Evolutionary conservation across 2,888 invertebrate species (phyloP).

Genomic region (Lamellibrachia columna): DNA sequence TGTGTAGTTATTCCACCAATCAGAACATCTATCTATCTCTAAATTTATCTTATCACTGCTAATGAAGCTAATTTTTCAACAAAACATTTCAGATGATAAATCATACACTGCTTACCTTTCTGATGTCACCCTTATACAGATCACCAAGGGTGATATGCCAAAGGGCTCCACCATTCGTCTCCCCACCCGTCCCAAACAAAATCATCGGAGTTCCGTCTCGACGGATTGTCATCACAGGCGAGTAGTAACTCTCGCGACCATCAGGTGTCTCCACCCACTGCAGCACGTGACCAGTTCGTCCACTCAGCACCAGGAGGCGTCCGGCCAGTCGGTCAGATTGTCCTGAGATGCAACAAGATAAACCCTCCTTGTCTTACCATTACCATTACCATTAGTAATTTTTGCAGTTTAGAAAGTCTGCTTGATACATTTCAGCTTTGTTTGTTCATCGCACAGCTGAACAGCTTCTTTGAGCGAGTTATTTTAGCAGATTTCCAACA

Average conservation of each 20-base stretch:
- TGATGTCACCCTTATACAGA: conserved; percentile 61
- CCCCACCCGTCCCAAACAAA: conserved; percentile 79
- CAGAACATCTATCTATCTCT: not conserved
- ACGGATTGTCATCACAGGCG: conserved; percentile 69
- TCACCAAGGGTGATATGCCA: conserved; percentile 73
- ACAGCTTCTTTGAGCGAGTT: no score
- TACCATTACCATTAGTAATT: no score
- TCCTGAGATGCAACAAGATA: conserved; percentile 49
- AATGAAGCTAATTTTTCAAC: no score
- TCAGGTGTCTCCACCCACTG: conserved; percentile 72
- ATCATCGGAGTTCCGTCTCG: conserved; percentile 70
- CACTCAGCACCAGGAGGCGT: conserved; percentile 77
- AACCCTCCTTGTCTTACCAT: not conserved
- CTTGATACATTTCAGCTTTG: not conserved
- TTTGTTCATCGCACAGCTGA: not conserved
- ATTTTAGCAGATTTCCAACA: no score
- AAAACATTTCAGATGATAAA: no score
- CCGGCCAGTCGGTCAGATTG: conserved; percentile 70
- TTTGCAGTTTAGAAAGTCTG: not conserved
- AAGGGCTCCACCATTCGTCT: conserved; percentile 77
- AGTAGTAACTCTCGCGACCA: conserved; percentile 77
- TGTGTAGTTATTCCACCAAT: no score
- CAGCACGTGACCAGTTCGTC: conserved; percentile 75
- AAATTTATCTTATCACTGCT: not conserved
- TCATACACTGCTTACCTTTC: conserved; percentile 32